A percentile compares a stretch with the other conserved stretches of the same genome.
Evolutionary conservation across 1,140 invertebrate genomes (phyloP).

Genomic region (Dryas iulia): DNA sequence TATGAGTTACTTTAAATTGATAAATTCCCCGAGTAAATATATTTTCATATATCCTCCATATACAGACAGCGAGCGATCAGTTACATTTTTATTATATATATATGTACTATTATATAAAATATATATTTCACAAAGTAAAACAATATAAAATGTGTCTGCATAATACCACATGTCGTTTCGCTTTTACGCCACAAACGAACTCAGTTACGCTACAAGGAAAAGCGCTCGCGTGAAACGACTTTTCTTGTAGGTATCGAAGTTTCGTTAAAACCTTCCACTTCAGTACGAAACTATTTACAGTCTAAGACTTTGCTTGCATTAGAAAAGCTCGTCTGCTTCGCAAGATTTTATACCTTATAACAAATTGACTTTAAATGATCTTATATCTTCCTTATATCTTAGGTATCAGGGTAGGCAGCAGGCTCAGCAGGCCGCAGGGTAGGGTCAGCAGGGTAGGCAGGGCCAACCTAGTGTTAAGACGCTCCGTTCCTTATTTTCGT

Average conservation of each 20-base stretch:
- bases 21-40: too few species aligned
- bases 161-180: not conserved
- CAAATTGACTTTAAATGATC: not conserved
- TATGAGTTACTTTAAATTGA: too few species aligned
- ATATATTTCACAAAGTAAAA: not conserved
- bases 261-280: not conserved
- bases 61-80: too few species aligned
- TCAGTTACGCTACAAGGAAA: not conserved
- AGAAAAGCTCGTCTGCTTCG: not conserved
- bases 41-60: too few species aligned
- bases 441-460: too few species aligned
- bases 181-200: not conserved
- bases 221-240: not conserved
- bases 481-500: too few species aligned
- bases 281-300: not conserved
- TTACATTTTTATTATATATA: too few species aligned
- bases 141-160: not conserved
- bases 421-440: too few species aligned
- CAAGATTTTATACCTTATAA: not conserved
- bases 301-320: not conserved
- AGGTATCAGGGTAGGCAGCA: too few species aligned
- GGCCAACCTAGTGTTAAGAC: too few species aligned
- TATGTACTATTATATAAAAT: not conserved
- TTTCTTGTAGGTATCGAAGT: not conserved
- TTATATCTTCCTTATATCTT: too few species aligned